A percentile compares a stretch with the other conserved stretches of the same genome.
Conservation (phyloP, 2,113 vertebrate genomes). For the Taxidea taxus region DNA sequence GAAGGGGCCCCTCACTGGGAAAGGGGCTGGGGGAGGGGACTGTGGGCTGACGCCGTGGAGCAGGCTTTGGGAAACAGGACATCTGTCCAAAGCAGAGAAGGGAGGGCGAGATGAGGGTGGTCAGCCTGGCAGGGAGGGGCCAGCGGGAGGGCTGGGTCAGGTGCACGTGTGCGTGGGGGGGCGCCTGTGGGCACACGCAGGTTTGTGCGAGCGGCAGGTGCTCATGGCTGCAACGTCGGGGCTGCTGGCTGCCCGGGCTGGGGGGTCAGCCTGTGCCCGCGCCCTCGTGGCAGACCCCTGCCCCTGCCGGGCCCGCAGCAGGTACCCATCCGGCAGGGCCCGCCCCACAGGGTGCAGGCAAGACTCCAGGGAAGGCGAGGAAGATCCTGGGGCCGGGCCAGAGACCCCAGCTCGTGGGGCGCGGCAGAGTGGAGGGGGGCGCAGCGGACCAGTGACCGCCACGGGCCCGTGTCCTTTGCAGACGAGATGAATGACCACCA, state of each 20-base stretch:
- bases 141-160: not conserved
- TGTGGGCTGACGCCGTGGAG: not conserved
- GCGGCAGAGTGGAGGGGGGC: no score
- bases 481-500: slow-evolving; percentile 99
- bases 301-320: no score
- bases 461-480: slow-evolving; percentile 71
- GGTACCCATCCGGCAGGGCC: no score
- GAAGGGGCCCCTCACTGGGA: not conserved
- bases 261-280: no score
- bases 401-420: no score
- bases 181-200: fast-evolving
- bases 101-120: not conserved
- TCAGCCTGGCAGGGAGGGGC: not conserved
- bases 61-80: not conserved
- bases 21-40: not conserved
- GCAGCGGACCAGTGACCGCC: not conserved
- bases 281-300: no score
- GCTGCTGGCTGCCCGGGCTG: no score
- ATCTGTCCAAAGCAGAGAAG: not conserved
- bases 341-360: no score
- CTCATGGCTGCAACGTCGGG: not conserved
- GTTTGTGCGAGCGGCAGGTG: not conserved
- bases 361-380: fast-evolving
- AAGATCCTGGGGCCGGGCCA: not conserved
- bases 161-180: not conserved